A percentile compares a stretch with the other conserved stretches of the same genome.
These are phyloP conservation scores for Pyrrhosoma nymphula DNA, from an alignment of 2,888 invertebrate species.

Conservation along the genomic window DNA sequence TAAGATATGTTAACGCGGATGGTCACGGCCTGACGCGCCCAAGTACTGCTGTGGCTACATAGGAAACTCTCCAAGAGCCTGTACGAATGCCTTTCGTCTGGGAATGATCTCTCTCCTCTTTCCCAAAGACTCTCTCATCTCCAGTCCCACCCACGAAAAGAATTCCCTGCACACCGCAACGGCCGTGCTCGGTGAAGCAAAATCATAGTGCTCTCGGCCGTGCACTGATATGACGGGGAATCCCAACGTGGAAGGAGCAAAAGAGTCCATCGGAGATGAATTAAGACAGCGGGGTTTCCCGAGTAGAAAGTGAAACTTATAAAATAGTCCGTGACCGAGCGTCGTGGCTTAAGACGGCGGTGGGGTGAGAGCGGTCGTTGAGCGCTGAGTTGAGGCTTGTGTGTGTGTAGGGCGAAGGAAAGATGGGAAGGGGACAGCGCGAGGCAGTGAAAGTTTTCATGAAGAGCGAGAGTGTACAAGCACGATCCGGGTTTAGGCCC, in stretches of 20 bases:
- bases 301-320: conserved; percentile 54
- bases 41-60: too few species aligned
- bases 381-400: not conserved
- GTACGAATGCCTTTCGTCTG: too few species aligned
- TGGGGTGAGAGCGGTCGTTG: not conserved
- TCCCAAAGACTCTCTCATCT: not conserved
- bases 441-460: conserved; percentile 58
- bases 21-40: too few species aligned
- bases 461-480: conserved; percentile 1
- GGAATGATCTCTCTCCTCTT: too few species aligned
- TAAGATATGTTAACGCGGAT: too few species aligned
- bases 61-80: too few species aligned
- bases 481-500: not conserved
- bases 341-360: not conserved
- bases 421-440: not conserved
- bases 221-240: conserved; percentile 53
- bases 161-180: not conserved
- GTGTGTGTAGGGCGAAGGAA: not conserved
- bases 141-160: not conserved
- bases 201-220: not conserved
- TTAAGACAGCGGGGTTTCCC: conserved; percentile 47
- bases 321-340: conserved; percentile 43
- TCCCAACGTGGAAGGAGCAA: not conserved
- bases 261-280: conserved; percentile 41
- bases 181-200: conserved; percentile 24